These are phyloP conservation scores for Caenorhabditis briggsae DNA, from an alignment of 1,140 invertebrate genomes.

Conservation along the genomic window DNA sequence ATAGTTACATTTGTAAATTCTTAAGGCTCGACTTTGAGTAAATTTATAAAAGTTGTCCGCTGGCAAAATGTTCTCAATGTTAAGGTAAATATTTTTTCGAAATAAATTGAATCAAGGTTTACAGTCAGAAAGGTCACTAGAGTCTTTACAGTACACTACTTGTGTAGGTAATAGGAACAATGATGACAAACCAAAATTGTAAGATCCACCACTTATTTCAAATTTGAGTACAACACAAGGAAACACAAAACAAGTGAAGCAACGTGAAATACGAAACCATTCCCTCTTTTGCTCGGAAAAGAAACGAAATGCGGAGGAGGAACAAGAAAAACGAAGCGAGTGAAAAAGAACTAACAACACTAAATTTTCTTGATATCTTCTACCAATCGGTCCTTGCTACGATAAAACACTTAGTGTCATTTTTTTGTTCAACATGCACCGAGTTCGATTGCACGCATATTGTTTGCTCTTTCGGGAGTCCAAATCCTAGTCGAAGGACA, in stretches of 20 bases:
- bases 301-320: not conserved
- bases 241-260: slow-evolving; percentile 17
- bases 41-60: no score
- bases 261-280: slow-evolving; percentile 48
- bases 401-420: not conserved
- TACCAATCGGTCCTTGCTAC: not conserved
- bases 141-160: no score
- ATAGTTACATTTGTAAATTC: no score
- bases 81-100: no score
- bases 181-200: no score
- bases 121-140: no score
- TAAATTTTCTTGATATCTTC: not conserved
- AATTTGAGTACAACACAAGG: slow-evolving; percentile 8
- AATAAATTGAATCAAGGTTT: no score
- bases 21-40: no score
- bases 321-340: not conserved
- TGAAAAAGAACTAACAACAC: slow-evolving; percentile 2
- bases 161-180: not conserved
- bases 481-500: not conserved
- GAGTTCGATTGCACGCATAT: slow-evolving; percentile 1
- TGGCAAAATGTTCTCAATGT: no score
- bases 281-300: not conserved
- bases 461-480: slow-evolving; percentile 34
- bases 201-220: not conserved
- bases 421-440: not conserved